Evolutionary conservation across 1,140 invertebrate species (phyloP).

Genomic region (Propsilocerus akamusi): DNA sequence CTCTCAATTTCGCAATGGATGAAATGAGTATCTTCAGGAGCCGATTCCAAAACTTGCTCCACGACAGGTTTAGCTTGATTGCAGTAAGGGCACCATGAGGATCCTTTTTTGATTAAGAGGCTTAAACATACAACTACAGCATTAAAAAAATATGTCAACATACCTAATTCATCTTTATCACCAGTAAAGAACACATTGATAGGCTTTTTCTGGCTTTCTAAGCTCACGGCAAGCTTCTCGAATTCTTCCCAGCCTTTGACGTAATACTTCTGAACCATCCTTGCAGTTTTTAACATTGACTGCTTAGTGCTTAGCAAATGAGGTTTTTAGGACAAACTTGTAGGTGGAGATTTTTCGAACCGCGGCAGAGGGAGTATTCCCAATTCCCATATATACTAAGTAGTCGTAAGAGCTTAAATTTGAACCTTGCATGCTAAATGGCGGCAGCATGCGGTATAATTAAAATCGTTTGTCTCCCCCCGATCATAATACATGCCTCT

Average conservation of each 20-base stretch:
- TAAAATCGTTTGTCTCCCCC: no score
- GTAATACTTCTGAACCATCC: conserved; percentile 32
- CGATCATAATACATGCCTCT: no score
- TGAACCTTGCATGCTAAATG: no score
- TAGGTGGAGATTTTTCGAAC: no score
- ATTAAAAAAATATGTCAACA: background rate
- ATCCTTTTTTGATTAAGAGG: conserved; percentile 23
- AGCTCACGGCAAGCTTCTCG: conserved; percentile 28
- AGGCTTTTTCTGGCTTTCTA: conserved; percentile 22
- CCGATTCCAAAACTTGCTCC: conserved; percentile 32
- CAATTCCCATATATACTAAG: no score
- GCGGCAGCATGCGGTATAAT: no score
- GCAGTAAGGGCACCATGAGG: conserved; percentile 58
- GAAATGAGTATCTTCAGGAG: conserved; percentile 35
- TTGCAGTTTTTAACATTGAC: no score
- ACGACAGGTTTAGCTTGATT: conserved; percentile 41
- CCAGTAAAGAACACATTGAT: conserved; percentile 46
- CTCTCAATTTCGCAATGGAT: conserved; percentile 51
- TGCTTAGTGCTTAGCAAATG: no score
- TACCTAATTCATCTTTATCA: conserved; percentile 29
- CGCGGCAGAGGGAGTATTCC: no score
- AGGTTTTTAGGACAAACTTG: no score
- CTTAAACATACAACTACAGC: background rate
- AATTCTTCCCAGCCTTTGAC: conserved; percentile 38
- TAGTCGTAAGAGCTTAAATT: no score